These are phyloP conservation scores for Macroramphosus scolopax DNA, from an alignment of 2,797 vertebrate species.

Conservation along the genomic window DNA sequence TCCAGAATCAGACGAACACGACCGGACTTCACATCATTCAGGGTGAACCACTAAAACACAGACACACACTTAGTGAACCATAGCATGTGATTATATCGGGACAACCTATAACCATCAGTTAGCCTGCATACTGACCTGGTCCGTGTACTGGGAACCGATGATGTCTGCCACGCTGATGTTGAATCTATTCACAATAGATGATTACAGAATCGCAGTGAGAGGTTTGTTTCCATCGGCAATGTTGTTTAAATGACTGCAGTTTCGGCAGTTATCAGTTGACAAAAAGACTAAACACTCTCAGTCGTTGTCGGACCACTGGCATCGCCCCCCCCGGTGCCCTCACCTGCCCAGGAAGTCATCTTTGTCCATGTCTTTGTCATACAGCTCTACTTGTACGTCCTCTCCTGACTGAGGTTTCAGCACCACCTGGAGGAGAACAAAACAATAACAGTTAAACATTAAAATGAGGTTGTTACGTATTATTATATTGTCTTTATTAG, in stretches of 20 bases:
- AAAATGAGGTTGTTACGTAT: not conserved
- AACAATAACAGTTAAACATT: not conserved
- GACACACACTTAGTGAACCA: not conserved
- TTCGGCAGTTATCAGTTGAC: too few relatives aligned
- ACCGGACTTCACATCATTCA: conserved; percentile 86
- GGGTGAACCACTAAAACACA: conserved; percentile 82
- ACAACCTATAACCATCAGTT: not conserved
- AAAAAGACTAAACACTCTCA: too few relatives aligned
- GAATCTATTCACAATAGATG: conserved; percentile 64
- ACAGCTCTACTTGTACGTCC: conserved; percentile 83
- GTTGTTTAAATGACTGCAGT: too few relatives aligned
- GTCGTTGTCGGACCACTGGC: too few relatives aligned
- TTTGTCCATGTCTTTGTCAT: conserved; percentile 89
- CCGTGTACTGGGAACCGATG: conserved; percentile 76
- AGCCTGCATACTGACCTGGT: conserved; percentile 74
- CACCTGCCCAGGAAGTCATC: conserved; percentile 93
- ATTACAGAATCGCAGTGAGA: too few relatives aligned
- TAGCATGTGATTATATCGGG: conserved; percentile 3
- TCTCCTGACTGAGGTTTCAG: conserved; percentile 79
- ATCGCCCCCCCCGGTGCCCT: too few relatives aligned
- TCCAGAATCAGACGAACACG: conserved; percentile 84
- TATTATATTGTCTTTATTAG: not conserved
- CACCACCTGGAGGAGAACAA: conserved; percentile 71
- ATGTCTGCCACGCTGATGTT: conserved; percentile 78
- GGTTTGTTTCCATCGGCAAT: too few relatives aligned